Base-by-base conservation (phyloP, 2,888 invertebrate genomes). In the Drosophila rubida region DNA sequence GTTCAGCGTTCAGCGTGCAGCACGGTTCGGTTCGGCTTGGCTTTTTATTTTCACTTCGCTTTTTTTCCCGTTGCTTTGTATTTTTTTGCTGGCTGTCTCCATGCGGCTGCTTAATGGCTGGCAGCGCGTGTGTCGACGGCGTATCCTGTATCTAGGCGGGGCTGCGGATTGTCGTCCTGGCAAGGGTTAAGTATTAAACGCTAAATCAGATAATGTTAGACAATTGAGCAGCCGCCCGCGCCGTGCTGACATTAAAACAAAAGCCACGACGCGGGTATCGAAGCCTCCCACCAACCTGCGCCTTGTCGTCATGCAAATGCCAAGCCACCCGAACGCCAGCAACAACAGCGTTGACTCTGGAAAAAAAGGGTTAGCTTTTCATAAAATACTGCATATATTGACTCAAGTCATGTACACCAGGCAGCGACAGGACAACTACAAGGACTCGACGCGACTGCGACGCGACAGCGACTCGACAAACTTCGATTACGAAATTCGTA, bases 161-260 rank as follows among this genome's bases (percentile, higher is more conserved):
- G 22, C 35, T 13, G 11, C 9, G 1, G 39, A n/a, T 54, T 48
- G 62, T 44, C 39, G 54, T 51, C 19, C 60, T 46, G 67, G 72
- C 81, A 81, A 77, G 87, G 87, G 87, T 84, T 88, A 78, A 80
- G 87, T 78, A 89, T 88, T 84, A 89, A 88, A 85, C 78, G 87
- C 80, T 69, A 78, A 88, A 89, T 85, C 87, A 87, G 89, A 89
- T 88, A 88, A 89, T 75, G 77, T 75, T 74, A 77, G 88, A 84
- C 84, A 88, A 84, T 84, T 88, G 88, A 83, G 75, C 80, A 82
- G 83, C 54, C 79, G 77, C 60, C 71, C 58, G 55, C 75, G 61
- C 57, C 64, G 58, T 66, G 80, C 82, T 82, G 82, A 76, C 84
- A 84, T 82, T 87, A 83, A 88, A 87, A 88, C 86, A 84, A 88